These are phyloP conservation scores for Diarsia rubi DNA, from an alignment of 2,888 invertebrate species.

Conservation along the genomic window DNA sequence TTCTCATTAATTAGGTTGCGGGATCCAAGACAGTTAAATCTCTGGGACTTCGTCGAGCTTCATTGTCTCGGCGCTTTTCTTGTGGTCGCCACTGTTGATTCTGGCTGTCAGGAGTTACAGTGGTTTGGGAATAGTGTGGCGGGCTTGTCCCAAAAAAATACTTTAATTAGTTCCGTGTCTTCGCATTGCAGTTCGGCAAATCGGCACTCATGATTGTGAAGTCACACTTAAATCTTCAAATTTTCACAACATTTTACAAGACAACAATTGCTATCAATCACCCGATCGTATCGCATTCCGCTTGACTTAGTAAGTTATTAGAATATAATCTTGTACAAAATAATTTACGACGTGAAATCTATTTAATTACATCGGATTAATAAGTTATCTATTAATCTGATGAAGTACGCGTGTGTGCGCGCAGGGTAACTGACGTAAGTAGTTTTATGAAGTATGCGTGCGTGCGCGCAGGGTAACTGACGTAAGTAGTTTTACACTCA, in stretches of 20 bases:
- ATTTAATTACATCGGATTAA: conserved; percentile 30
- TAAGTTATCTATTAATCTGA: conserved; percentile 21
- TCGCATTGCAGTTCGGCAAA: too few species aligned
- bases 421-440: not conserved
- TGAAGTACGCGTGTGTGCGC: conserved; percentile 13
- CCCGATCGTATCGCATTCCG: conserved; percentile 20
- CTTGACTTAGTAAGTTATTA: conserved; percentile 15
- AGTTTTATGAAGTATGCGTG: not conserved
- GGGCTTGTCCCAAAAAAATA: too few species aligned
- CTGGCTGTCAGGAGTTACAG: too few species aligned
- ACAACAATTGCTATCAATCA: conserved; percentile 8
- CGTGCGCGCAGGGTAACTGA: conserved; percentile 2
- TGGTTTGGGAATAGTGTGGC: too few species aligned
- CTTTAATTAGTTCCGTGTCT: too few species aligned
- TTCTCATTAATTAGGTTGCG: too few species aligned
- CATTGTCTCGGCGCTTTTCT: too few species aligned
- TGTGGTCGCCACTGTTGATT: too few species aligned
- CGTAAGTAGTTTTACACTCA: not conserved
- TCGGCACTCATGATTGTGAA: not conserved
- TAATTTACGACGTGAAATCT: conserved; percentile 44
- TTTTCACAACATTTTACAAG: not conserved
- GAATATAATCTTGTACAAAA: conserved; percentile 27
- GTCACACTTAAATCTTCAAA: not conserved
- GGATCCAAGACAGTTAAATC: too few species aligned
- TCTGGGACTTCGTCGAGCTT: too few species aligned